Conservation (phyloP, 2,888 invertebrate species). For the Galeruca laticollis region DNA sequence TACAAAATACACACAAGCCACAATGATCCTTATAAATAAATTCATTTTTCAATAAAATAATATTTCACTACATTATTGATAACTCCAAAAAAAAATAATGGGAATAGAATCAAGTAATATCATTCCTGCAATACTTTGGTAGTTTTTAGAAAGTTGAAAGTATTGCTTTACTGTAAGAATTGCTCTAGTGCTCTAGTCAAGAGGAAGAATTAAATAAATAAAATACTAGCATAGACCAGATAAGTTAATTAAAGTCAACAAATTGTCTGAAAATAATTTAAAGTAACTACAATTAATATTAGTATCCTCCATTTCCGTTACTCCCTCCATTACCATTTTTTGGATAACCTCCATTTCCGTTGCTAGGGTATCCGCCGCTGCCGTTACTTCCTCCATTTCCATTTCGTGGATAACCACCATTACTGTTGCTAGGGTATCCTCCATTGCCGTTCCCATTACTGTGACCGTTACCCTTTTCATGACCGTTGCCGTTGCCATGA, state of each 20-base stretch:
- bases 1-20: not conserved
- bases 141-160: not conserved
- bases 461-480: slow-evolving; percentile 42
- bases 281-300: slow-evolving; percentile 36
- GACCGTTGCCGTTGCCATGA: slow-evolving; percentile 43
- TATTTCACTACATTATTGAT: no score
- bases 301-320: slow-evolving; percentile 46
- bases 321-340: slow-evolving; percentile 41
- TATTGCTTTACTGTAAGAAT: no score
- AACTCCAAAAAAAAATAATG: not conserved
- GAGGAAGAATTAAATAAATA: not conserved
- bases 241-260: slow-evolving; percentile 31
- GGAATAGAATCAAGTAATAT: not conserved
- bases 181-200: not conserved
- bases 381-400: slow-evolving; percentile 44
- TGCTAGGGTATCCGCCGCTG: slow-evolving; percentile 27
- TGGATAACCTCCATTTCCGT: slow-evolving; percentile 31
- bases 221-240: slow-evolving; percentile 29
- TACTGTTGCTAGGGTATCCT: slow-evolving; percentile 25
- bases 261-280: slow-evolving; percentile 38
- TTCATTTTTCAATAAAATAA: no score
- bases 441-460: slow-evolving; percentile 38
- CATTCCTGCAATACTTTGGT: not conserved
- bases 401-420: no score
- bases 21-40: not conserved